phyloP scores from a whole-genome alignment of 2,797 vertebrate species.

The Naso thynnoides region DNA sequence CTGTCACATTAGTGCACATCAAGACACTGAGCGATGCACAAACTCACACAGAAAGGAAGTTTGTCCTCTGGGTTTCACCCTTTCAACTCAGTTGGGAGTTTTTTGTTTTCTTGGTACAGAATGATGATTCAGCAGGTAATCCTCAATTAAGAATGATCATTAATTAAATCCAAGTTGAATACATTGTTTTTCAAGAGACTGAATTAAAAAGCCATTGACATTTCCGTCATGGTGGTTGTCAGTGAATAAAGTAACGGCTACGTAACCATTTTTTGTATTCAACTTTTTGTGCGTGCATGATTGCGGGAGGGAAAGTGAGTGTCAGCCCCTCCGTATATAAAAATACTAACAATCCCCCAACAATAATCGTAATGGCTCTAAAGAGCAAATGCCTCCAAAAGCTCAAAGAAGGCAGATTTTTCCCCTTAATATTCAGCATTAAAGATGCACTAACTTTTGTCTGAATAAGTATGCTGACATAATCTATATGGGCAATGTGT shows the following conservation, averaged over 20 bases:
- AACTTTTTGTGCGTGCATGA: no score
- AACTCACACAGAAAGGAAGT: conserved; percentile 23
- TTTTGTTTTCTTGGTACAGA: background rate
- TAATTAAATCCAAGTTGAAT: background rate
- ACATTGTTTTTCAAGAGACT: background rate
- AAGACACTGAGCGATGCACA: conserved; percentile 59
- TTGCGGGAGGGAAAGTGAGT: no score
- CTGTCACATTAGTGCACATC: conserved; percentile 85
- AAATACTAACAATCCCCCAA: background rate
- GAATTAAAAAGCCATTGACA: background rate
- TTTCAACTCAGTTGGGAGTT: background rate
- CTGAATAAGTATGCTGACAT: no score
- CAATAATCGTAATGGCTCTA: background rate
- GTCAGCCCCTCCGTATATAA: no score
- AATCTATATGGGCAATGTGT: no score
- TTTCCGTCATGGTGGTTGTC: background rate
- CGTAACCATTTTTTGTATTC: no score
- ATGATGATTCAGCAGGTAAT: conserved; percentile 7
- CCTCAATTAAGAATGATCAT: background rate
- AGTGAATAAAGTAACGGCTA: background rate
- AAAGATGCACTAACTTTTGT: no score
- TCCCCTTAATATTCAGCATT: background rate
- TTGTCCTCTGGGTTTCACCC: conserved; percentile 9
- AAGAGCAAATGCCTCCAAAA: background rate
- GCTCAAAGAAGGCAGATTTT: background rate